Evolutionary conservation across 2,113 vertebrate genomes (phyloP).

Genomic region (Corydoras maculifer): DNA sequence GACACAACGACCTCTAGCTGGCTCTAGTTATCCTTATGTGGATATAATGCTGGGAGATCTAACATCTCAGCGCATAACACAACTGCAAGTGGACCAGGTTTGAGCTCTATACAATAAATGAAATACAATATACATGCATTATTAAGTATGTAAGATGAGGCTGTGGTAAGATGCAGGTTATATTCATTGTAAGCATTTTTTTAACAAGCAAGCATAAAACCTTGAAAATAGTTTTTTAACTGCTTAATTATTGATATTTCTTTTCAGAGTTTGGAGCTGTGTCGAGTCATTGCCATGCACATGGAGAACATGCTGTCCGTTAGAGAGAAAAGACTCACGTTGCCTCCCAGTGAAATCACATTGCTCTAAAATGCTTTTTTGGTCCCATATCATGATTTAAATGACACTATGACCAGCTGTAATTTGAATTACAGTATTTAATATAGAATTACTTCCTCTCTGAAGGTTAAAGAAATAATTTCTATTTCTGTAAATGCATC

Average conservation of each 20-base stretch:
- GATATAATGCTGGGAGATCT: conserved; percentile 84
- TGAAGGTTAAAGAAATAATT: too few relatives aligned
- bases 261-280: conserved; percentile 84
- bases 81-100: conserved; percentile 94
- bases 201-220: background rate
- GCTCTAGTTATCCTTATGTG: conserved; percentile 88
- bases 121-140: background rate
- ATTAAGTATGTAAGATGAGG: background rate
- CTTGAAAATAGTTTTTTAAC: background rate
- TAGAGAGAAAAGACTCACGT: conserved; percentile 84
- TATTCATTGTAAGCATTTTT: background rate
- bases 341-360: conserved; percentile 95
- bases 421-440: too few relatives aligned
- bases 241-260: conserved; percentile 7
- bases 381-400: too few relatives aligned
- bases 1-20: conserved; percentile 79
- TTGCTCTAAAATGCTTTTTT: conserved; percentile 67
- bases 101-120: background rate
- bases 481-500: too few relatives aligned
- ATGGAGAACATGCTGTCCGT: conserved; percentile 83
- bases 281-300: conserved; percentile 84
- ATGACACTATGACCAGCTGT: too few relatives aligned
- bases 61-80: conserved; percentile 76
- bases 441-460: too few relatives aligned
- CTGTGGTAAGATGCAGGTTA: background rate